Evolutionary conservation across 2,113 vertebrate species (phyloP), one percentile per base, ranked within the genome.

Genomic region (Tamias sibiricus): DNA sequence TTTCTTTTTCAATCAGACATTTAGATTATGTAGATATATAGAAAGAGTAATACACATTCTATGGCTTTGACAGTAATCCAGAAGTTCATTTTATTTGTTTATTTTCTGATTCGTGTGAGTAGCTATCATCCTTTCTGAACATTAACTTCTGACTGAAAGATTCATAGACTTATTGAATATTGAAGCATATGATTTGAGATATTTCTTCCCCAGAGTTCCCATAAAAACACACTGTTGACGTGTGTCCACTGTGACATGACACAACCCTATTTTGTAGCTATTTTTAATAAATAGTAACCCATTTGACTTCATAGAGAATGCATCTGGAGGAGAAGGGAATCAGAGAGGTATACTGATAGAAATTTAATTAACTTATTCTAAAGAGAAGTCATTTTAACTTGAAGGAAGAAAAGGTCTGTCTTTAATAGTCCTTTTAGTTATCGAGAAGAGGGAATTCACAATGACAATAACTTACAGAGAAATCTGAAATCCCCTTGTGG

Each of bases 271-370:
- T 95, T 68, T 93, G 54, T 44, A 91, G 72, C 47, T 96, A 89
- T 93, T 97, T 94, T 95, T 76, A 96, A 95, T 96, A 97, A 97
- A 97, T 96, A 95, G 89, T 95, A 97, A 96, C 93, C 32, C 40
- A 89, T 89, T 66, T 81, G n/a, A 69, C 13, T 92, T 96, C 94
- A 47, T 85, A 40, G 40, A 79, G 74, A 95, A 86, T 87, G 28
- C 91, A 79, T 85, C 28, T 90, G 90, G 35, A 92, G 26, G 24
- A 76, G 28, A 5, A 62, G 28, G 49, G 47, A 77, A 92, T 62
- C 87, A 88, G 49, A 92, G 49, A 84, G 11, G 40, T 68, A 90
- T 22, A 66, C 4, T 82, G 71, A 81, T 42, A 91, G 79, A 91
- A 95, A 96, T 83, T 77, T 91, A 97, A 96, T 84, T 84, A 68